phyloP scores from a whole-genome alignment of 2,888 invertebrate genomes.

The Norana najaformis region DNA sequence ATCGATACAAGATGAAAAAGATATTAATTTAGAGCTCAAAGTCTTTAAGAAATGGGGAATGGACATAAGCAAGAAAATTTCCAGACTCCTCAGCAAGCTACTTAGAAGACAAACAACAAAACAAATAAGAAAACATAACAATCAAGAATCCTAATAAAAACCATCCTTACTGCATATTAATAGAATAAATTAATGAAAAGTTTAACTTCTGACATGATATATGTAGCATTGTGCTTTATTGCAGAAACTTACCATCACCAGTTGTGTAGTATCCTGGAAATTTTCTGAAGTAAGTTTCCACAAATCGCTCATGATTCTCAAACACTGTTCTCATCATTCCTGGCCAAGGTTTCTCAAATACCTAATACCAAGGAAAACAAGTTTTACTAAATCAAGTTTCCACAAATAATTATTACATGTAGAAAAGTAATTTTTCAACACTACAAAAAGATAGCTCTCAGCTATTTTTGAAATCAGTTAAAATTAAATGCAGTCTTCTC shows the following conservation, averaged over 20 bases:
- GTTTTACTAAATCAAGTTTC: not conserved
- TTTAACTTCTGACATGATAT: not conserved
- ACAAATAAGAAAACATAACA: not conserved
- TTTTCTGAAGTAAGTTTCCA: slow-evolving; percentile 86
- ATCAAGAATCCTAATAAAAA: not conserved
- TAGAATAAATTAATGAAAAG: not conserved
- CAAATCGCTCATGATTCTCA: slow-evolving; percentile 77
- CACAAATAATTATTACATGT: not conserved
- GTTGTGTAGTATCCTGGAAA: slow-evolving; percentile 97
- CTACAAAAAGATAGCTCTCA: not conserved
- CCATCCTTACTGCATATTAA: not conserved
- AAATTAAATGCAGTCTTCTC: not conserved
- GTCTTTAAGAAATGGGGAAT: no score
- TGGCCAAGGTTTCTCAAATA: slow-evolving; percentile 94
- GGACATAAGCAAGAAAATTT: no score
- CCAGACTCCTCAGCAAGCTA: not conserved
- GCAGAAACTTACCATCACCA: slow-evolving; percentile 81
- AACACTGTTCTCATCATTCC: slow-evolving; percentile 94
- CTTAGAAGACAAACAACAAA: not conserved
- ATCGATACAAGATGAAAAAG: no score
- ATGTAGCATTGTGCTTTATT: not conserved
- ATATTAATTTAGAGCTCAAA: no score
- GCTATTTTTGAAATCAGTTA: not conserved
- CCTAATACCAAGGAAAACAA: slow-evolving; percentile 49
- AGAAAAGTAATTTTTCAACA: not conserved